Evolutionary conservation across 2,888 invertebrate species (phyloP).

Genomic region (Lucinisca nassula): DNA sequence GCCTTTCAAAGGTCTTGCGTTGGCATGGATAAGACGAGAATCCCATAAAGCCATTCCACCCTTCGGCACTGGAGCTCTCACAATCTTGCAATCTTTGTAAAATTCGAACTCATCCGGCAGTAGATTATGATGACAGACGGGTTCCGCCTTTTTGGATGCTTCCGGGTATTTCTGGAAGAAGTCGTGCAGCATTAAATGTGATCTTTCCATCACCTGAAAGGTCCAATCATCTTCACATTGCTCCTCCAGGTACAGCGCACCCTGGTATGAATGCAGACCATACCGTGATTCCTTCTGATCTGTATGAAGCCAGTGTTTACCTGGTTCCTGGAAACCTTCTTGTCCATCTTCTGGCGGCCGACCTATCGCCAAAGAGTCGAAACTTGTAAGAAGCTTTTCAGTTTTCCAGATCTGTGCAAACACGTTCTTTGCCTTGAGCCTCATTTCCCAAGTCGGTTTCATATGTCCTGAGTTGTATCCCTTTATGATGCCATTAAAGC

Average conservation of each 20-base stretch:
- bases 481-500: slow-evolving; percentile 64
- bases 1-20: slow-evolving; percentile 75
- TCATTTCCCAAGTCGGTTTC: slow-evolving; percentile 80
- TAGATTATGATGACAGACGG: slow-evolving; percentile 66
- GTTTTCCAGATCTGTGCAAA: slow-evolving; percentile 79
- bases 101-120: slow-evolving; percentile 71
- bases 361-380: slow-evolving; percentile 78
- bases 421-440: slow-evolving; percentile 76
- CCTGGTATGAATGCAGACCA: slow-evolving; percentile 84
- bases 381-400: slow-evolving; percentile 77
- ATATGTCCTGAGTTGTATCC: slow-evolving; percentile 70
- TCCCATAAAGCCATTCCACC: slow-evolving; percentile 85
- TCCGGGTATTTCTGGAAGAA: slow-evolving; percentile 65
- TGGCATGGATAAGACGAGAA: slow-evolving; percentile 83
- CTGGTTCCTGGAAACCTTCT: slow-evolving; percentile 42
- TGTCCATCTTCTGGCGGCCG: slow-evolving; percentile 75
- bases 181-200: slow-evolving; percentile 69
- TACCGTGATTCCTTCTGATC: slow-evolving; percentile 77
- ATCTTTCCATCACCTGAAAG: slow-evolving; percentile 75
- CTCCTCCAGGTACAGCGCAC: slow-evolving; percentile 80
- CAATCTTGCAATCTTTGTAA: slow-evolving; percentile 72
- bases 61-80: slow-evolving; percentile 80
- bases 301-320: slow-evolving; percentile 74
- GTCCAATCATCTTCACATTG: slow-evolving; percentile 76
- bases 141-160: slow-evolving; percentile 52